These are phyloP conservation scores for Apogon talboti DNA, from an alignment of 2,797 vertebrate species.

Conservation along the genomic window DNA sequence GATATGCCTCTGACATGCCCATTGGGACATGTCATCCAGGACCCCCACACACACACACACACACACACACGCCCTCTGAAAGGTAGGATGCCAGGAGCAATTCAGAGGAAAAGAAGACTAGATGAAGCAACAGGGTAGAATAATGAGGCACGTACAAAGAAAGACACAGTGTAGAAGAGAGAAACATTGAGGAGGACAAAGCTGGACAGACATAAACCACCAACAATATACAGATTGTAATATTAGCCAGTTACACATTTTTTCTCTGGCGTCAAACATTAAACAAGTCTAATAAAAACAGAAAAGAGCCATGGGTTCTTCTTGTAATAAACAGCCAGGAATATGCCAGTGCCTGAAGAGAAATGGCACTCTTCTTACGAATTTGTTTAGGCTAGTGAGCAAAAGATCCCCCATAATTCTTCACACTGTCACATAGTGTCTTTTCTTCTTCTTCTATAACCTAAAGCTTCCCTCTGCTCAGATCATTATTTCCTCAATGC, in stretches of 20 bases:
- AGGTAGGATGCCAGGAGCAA: conserved; percentile 46
- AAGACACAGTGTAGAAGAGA: conserved; percentile 24
- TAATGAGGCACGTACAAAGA: conserved; percentile 1
- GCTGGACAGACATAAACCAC: conserved; percentile 13
- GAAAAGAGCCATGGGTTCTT: conserved; percentile 25
- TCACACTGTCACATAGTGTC: conserved; percentile 39
- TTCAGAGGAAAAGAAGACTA: conserved; percentile 26
- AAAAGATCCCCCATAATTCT: conserved; percentile 49
- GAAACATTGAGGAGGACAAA: conserved; percentile 3
- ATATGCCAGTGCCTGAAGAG: conserved; percentile 60
- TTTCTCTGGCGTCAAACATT: conserved; percentile 30
- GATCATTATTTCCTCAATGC: conserved; percentile 14
- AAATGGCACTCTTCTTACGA: conserved; percentile 52
- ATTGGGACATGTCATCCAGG: conserved; percentile 66
- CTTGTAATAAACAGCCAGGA: conserved; percentile 44
- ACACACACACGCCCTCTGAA: too few relatives aligned
- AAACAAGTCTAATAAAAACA: conserved; percentile 50
- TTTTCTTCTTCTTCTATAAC: conserved; percentile 30
- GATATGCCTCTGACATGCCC: conserved; percentile 67
- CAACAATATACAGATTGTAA: conserved; percentile 19
- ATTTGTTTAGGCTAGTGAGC: conserved; percentile 69
- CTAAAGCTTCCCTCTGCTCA: conserved; percentile 25
- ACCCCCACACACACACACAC: too few relatives aligned
- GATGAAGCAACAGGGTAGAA: not conserved
- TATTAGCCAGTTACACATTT: conserved; percentile 25